These are phyloP conservation scores for Hyalella azteca DNA, from an alignment of 2,888 invertebrate genomes.

Conservation along the genomic window DNA sequence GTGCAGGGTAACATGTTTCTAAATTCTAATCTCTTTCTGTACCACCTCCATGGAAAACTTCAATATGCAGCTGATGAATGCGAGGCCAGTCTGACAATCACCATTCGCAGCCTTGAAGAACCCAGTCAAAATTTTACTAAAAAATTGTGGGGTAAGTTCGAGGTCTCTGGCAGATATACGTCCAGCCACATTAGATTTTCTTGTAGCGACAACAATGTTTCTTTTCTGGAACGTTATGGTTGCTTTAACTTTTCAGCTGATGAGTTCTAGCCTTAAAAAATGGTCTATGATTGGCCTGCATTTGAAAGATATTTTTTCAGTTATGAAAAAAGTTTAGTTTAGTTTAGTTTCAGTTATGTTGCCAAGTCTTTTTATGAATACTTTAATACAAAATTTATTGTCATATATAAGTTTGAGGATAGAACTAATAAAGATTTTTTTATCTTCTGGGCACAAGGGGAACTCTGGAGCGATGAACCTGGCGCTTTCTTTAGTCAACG, in stretches of 20 bases:
- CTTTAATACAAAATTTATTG: background rate
- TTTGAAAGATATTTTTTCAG: background rate
- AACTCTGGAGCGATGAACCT: background rate
- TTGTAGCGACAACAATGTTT: background rate
- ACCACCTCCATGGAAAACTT: no score
- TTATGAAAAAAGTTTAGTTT: no score
- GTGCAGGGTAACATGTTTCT: no score
- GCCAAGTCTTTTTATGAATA: background rate
- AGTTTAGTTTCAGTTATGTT: no score
- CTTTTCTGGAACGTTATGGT: background rate
- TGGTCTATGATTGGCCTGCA: background rate
- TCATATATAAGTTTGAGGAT: background rate
- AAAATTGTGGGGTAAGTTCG: background rate
- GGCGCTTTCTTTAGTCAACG: background rate
- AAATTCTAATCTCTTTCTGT: no score
- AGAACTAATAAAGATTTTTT: background rate
- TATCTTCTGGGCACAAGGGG: background rate
- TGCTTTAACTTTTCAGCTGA: background rate
- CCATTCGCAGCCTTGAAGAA: background rate
- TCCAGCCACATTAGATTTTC: background rate
- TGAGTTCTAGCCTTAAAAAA: background rate
- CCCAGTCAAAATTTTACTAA: background rate
- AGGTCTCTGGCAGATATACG: background rate
- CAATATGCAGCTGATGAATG: background rate
- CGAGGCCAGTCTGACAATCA: background rate